Conservation (phyloP, 64 coral and sea anemone genomes). For the Catalaphyllia jardinei region DNA sequence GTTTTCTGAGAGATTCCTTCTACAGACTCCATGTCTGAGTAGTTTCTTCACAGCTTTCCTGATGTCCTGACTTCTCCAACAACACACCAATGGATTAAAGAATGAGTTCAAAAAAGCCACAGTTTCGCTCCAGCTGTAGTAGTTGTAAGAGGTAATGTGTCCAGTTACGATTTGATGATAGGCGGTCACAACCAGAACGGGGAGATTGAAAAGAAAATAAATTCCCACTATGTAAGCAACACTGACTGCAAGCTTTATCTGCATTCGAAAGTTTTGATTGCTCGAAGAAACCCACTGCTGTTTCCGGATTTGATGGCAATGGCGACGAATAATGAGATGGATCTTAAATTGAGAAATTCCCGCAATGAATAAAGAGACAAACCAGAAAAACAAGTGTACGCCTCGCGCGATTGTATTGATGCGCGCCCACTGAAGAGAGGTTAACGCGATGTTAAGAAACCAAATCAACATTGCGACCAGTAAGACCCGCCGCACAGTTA, state of each 20-base stretch:
- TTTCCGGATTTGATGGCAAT: slow-evolving; percentile 45
- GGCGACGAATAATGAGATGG: slow-evolving; percentile 47
- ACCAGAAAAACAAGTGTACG: slow-evolving; percentile 57
- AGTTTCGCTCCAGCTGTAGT: slow-evolving; percentile 85
- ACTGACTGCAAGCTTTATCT: slow-evolving; percentile 60
- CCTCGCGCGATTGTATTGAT: slow-evolving; percentile 64
- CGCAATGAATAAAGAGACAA: slow-evolving; percentile 34
- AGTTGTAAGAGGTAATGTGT: slow-evolving; percentile 53
- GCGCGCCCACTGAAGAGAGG: slow-evolving; percentile 70
- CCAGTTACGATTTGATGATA: slow-evolving; percentile 65
- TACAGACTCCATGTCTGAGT: slow-evolving; percentile 30
- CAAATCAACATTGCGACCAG: slow-evolving; percentile 53
- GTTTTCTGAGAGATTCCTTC: not conserved
- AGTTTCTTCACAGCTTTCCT: slow-evolving; percentile 41
- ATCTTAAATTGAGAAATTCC: slow-evolving; percentile 51
- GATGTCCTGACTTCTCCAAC: slow-evolving; percentile 58
- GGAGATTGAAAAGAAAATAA: slow-evolving; percentile 72
- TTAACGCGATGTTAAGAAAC: slow-evolving; percentile 46
- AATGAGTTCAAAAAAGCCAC: slow-evolving; percentile 79
- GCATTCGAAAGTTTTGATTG: slow-evolving; percentile 34
- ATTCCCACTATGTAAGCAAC: slow-evolving; percentile 77
- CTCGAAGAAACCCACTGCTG: slow-evolving; percentile 43
- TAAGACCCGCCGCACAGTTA: slow-evolving; percentile 51
- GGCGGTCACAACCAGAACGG: slow-evolving; percentile 66
- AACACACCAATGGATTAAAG: slow-evolving; percentile 74